These are phyloP conservation scores for Catocala fraxini DNA, from an alignment of 2,888 invertebrate genomes.

Conservation along the genomic window DNA sequence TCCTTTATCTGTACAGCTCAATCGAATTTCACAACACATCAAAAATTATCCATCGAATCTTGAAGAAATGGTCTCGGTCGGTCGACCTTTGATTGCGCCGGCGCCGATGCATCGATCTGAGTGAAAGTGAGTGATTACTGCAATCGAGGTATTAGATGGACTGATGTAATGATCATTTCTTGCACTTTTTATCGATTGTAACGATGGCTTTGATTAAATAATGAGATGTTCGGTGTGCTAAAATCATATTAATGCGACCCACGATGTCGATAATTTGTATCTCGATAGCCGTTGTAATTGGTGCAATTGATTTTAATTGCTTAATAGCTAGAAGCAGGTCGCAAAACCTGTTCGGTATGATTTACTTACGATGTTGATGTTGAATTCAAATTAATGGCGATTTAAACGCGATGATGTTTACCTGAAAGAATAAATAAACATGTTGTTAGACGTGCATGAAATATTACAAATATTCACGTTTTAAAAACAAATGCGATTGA, in stretches of 20 bases:
- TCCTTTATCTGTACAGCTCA: conserved; percentile 27
- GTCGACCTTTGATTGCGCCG: conserved; percentile 66
- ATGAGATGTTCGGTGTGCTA: conserved; percentile 46
- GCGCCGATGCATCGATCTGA: conserved; percentile 66
- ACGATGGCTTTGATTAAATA: conserved; percentile 61
- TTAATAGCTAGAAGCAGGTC: conserved; percentile 17
- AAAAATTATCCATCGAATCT: conserved; percentile 50
- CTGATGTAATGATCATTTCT: conserved; percentile 77
- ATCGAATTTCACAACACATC: conserved; percentile 34
- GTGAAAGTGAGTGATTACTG: conserved; percentile 82
- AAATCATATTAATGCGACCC: conserved; percentile 9
- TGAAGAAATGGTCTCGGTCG: conserved; percentile 61
- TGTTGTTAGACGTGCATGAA: conserved; percentile 14
- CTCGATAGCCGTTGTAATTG: conserved; percentile 9
- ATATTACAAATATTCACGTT: background rate
- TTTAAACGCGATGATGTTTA: conserved; percentile 24
- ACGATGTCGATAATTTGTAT: conserved; percentile 8
- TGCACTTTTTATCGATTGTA: conserved; percentile 72
- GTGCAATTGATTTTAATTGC: conserved; percentile 34
- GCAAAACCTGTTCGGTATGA: conserved; percentile 34
- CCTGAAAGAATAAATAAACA: conserved; percentile 40
- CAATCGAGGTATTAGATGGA: conserved; percentile 78
- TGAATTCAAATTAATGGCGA: conserved; percentile 21
- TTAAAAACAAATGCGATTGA: too few species aligned
- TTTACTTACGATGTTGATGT: conserved; percentile 27